Percentiles rank a stretch among this genome's conserved stretches.
Conservation (phyloP, 2,113 vertebrate species). For the Vidua macroura region DNA sequence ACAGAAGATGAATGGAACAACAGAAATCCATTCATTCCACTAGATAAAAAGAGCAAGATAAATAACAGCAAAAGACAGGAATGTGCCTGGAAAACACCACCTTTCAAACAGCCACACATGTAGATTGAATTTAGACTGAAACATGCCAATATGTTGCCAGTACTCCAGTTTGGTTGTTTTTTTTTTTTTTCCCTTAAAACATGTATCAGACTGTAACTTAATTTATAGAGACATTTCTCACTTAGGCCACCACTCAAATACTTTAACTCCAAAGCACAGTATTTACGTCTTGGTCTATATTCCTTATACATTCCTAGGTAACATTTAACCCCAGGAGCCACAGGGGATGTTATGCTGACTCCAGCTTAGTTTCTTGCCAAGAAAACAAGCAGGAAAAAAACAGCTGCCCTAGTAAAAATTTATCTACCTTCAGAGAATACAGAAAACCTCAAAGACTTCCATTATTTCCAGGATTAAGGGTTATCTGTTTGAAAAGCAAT, state of each 20-base stretch:
- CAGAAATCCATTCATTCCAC: not conserved
- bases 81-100: not conserved
- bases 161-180: not conserved
- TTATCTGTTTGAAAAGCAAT: slow-evolving; percentile 23
- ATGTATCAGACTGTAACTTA: not conserved
- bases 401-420: not conserved
- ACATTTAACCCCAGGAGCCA: slow-evolving; percentile 19
- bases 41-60: not conserved
- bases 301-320: slow-evolving; percentile 1
- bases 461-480: slow-evolving; percentile 14
- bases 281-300: not conserved
- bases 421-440: not conserved
- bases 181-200: not conserved
- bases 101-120: not conserved
- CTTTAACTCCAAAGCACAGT: not conserved
- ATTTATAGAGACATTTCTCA: slow-evolving; percentile 22
- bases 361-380: not conserved
- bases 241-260: not conserved
- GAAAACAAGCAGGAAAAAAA: not conserved
- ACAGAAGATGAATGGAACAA: not conserved
- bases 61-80: not conserved
- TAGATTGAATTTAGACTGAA: not conserved
- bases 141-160: not conserved
- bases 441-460: not conserved
- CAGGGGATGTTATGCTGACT: not conserved